phyloP scores from a whole-genome alignment of 2,888 invertebrate species.

The Xestoiulus laeticollis region DNA sequence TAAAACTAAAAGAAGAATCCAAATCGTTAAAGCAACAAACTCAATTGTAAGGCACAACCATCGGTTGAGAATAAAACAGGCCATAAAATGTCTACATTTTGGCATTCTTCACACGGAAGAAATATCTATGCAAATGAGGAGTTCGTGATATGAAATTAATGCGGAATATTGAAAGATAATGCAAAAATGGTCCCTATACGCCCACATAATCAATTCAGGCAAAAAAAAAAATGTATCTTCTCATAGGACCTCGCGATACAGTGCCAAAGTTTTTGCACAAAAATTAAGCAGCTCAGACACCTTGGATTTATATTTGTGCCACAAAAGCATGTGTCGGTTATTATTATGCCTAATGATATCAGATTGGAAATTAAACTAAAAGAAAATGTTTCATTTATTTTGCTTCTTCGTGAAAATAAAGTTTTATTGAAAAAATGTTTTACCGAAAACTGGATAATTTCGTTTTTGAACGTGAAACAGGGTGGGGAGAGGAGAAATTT shows the following conservation, averaged over 20 bases:
- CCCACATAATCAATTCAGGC: background rate
- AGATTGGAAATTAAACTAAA: too few relatives aligned
- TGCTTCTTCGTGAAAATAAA: too few relatives aligned
- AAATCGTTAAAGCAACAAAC: background rate
- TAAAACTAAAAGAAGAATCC: background rate
- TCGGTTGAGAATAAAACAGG: background rate
- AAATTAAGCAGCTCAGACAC: too few relatives aligned
- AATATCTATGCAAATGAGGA: background rate
- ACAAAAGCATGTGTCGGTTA: too few relatives aligned
- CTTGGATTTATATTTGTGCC: too few relatives aligned
- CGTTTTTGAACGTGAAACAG: too few relatives aligned
- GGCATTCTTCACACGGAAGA: background rate
- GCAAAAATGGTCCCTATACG: background rate
- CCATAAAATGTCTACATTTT: background rate
- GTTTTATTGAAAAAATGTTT: too few relatives aligned
- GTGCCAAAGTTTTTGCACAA: background rate
- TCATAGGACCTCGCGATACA: background rate
- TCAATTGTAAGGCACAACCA: background rate
- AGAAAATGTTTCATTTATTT: too few relatives aligned
- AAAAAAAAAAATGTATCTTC: background rate
- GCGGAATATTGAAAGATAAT: background rate
- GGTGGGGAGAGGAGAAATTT: background rate
- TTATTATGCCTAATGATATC: too few relatives aligned
- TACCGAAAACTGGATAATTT: too few relatives aligned
- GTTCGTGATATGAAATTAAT: background rate